Percentiles rank a stretch among this genome's conserved stretches.
Conservation (phyloP, 2,888 invertebrate genomes). For the Lasioglossum lativentre region DNA sequence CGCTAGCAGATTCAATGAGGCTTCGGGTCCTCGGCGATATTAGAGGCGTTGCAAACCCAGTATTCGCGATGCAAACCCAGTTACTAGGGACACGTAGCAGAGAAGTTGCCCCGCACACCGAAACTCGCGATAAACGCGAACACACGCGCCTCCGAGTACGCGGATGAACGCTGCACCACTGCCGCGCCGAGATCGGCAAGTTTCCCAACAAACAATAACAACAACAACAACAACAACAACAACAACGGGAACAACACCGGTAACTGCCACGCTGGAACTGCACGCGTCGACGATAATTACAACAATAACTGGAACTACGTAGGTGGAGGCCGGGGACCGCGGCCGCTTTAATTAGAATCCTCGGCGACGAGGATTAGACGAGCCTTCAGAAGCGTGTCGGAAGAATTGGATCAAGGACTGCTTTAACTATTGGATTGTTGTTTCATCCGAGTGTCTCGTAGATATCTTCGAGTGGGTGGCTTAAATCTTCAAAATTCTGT, state of each 20-base stretch:
- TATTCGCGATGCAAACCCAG: constrained; percentile 57
- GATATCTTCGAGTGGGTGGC: background rate
- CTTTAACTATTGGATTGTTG: background rate
- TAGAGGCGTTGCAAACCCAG: constrained; percentile 41
- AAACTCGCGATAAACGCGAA: constrained; percentile 70
- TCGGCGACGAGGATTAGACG: constrained; percentile 72
- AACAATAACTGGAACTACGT: constrained; percentile 77
- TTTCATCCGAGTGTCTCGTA: background rate
- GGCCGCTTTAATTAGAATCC: constrained; percentile 78
- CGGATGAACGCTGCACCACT: constrained; percentile 47
- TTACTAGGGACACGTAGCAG: constrained; percentile 68
- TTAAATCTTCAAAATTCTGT: too few species aligned
- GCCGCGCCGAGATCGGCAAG: constrained; percentile 65
- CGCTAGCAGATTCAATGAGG: background rate
- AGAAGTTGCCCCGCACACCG: constrained; percentile 56
- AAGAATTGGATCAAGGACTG: background rate
- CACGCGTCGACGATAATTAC: constrained; percentile 79
- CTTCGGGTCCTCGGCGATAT: constrained; percentile 47
- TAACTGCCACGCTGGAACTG: constrained; percentile 59
- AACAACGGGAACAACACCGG: constrained; percentile 41
- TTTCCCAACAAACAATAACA: constrained; percentile 69
- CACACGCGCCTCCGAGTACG: constrained; percentile 28
- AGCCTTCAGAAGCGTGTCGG: background rate
- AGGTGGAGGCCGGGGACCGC: constrained; percentile 51
- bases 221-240: constrained; percentile 41